These are phyloP conservation scores for Helicoverpa assulta DNA, from an alignment of 2,888 invertebrate species.

Conservation along the genomic window DNA sequence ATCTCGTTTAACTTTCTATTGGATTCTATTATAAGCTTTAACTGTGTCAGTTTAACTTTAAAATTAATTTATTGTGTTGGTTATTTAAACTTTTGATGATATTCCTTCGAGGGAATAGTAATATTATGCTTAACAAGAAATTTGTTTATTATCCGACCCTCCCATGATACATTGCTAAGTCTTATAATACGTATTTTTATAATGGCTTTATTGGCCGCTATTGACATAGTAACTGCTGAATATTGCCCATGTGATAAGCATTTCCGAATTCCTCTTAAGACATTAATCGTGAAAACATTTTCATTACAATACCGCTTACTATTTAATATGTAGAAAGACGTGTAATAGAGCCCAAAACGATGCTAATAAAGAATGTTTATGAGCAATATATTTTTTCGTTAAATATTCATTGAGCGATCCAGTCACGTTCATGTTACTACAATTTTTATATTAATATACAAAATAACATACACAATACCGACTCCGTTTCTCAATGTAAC, in stretches of 20 bases:
- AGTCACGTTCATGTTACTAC: neutral
- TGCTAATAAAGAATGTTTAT: slow-evolving; percentile 4
- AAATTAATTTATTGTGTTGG: slow-evolving; percentile 30
- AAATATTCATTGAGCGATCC: neutral
- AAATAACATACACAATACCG: slow-evolving; percentile 24
- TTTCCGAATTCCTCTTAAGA: slow-evolving; percentile 11
- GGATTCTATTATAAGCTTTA: slow-evolving; percentile 41
- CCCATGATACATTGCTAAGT: neutral
- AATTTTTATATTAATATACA: no score
- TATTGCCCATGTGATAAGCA: neutral
- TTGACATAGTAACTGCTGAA: neutral
- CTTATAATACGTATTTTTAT: neutral
- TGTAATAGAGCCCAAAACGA: neutral
- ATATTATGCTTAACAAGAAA: neutral
- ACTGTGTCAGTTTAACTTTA: slow-evolving; percentile 22
- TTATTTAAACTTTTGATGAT: neutral
- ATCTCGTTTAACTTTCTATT: slow-evolving; percentile 55
- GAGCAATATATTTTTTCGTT: slow-evolving; percentile 13
- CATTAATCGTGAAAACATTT: slow-evolving; percentile 17
- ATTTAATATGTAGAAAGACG: slow-evolving; percentile 10
- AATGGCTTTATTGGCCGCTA: neutral
- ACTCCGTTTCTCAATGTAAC: neutral
- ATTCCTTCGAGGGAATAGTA: neutral
- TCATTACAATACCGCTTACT: neutral
- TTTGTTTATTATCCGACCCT: neutral